Evolutionary conservation across 2,888 invertebrate genomes (phyloP).

Genomic region (Drosophila melanocephala): DNA sequence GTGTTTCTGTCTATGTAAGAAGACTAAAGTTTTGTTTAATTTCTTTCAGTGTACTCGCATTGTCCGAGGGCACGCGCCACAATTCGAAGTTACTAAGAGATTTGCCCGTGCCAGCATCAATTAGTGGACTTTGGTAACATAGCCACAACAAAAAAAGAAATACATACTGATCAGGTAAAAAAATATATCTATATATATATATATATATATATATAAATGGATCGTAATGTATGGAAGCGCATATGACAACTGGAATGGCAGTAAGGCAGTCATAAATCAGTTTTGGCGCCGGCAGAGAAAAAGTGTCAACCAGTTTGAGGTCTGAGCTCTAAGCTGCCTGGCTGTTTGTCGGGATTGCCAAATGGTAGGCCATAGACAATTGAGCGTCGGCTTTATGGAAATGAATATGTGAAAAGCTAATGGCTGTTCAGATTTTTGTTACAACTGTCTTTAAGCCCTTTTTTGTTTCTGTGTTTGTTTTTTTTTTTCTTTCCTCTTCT

Average conservation of each 20-base stretch:
- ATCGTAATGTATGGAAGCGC: slow-evolving; percentile 44
- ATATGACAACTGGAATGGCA: slow-evolving; percentile 51
- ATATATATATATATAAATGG: neutral
- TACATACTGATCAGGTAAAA: slow-evolving; percentile 16
- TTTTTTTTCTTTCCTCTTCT: slow-evolving; percentile 51
- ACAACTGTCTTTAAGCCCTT: slow-evolving; percentile 26
- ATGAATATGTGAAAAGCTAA: slow-evolving; percentile 50
- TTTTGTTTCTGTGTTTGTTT: neutral
- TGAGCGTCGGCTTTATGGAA: slow-evolving; percentile 49
- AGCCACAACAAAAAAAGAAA: slow-evolving; percentile 23
- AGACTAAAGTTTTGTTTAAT: neutral
- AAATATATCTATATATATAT: neutral
- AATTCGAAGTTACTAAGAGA: slow-evolving; percentile 22
- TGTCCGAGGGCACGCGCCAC: slow-evolving; percentile 36
- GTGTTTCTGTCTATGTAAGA: neutral
- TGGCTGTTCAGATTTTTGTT: slow-evolving; percentile 59
- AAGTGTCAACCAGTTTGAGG: slow-evolving; percentile 53
- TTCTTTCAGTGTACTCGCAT: slow-evolving; percentile 30
- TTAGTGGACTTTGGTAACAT: slow-evolving; percentile 33
- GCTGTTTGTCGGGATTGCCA: slow-evolving; percentile 45
- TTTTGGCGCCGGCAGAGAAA: slow-evolving; percentile 45
- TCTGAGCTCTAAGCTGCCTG: slow-evolving; percentile 4
- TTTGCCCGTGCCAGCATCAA: slow-evolving; percentile 33
- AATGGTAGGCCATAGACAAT: slow-evolving; percentile 41
- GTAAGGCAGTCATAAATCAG: slow-evolving; percentile 64